Conservation (phyloP, 2,113 vertebrate species). For the Butastur rufipennis region DNA sequence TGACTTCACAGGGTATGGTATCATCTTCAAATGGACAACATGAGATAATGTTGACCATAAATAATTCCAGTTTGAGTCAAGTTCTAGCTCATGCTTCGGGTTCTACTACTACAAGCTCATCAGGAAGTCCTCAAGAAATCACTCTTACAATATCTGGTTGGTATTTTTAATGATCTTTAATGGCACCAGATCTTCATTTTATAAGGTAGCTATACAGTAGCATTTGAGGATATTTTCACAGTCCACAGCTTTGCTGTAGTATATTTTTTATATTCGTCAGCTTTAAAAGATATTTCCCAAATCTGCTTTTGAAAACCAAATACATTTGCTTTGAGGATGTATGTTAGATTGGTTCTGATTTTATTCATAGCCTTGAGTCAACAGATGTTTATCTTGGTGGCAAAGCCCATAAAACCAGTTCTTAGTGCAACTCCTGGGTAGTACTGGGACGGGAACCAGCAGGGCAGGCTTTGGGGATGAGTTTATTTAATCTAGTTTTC, state of each 20-base stretch:
- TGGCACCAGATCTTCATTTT: neutral
- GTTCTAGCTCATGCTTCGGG: constrained; percentile 84
- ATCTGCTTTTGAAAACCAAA: neutral
- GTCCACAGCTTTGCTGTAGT: neutral
- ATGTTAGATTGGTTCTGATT: accelerated
- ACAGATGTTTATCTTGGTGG: neutral
- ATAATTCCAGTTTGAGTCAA: constrained; percentile 92
- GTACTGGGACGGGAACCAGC: neutral
- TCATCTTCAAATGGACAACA: constrained; percentile 78
- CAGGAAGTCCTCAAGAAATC: constrained; percentile 89
- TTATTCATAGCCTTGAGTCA: neutral
- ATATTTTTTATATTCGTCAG: neutral
- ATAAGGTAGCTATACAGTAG: neutral
- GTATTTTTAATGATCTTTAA: constrained; percentile 17
- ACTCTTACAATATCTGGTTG: constrained; percentile 96
- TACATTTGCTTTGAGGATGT: neutral
- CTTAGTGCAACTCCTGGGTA: neutral
- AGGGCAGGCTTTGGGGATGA: neutral
- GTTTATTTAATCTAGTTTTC: neutral
- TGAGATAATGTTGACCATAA: constrained; percentile 96
- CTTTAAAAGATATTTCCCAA: neutral
- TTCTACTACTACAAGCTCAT: constrained; percentile 63
- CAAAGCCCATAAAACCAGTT: neutral
- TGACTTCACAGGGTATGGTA: constrained; percentile 83
- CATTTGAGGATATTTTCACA: neutral